Base-by-base conservation (phyloP, 2,113 vertebrate genomes). In the Calypte anna region DNA sequence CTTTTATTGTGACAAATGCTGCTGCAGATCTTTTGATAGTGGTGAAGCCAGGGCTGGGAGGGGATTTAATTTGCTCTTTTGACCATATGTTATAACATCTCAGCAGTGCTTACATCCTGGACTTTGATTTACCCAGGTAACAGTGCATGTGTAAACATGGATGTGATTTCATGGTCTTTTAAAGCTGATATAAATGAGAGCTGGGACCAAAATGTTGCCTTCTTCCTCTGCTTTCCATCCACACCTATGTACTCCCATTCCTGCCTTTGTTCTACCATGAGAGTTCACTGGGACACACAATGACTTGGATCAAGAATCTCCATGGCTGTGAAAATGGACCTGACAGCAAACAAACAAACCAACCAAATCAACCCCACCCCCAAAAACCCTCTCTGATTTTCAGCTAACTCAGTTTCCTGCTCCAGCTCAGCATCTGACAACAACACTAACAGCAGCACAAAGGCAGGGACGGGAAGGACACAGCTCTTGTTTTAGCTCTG, bases 211-310 rank as follows among this genome's bases (percentile, higher is more conserved):
- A 77, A 76, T 46, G 7, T 82, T 88, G 21, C n/a, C 50, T 93
- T n/a, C 54, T 95, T 79, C 63, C 70, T 90, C 50, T 85, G n/a
- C 36, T 93, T 93, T 91, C 59, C 51, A 88, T 76, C 46, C 27
- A 55, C 51, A 93, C 63, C 51, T 90, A 46, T 55, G 67, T 22
- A 66, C 44, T 85, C 78, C 58, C 15, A 51, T 80, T 91, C 63
- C 82, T 90, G 75, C 46, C 72, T 94, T 91, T 91, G 79, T 90
- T 90, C 55, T 90, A 28, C 22, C 67, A 46, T 30, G 33, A 9
- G 85, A 69, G 30, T 66, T 79, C 63, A 82, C 44, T 54, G 82
- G 69, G 62, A 24, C 21, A 69, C 59, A 82, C 67, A 80, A 82
- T 66, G 50, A 46, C 36, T 76, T 66, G 75, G 54, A 90, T 69